A percentile compares a stretch with the other conserved stretches of the same genome.
phyloP scores from a whole-genome alignment of 1,140 invertebrate species.

The Chironomus tepperi region DNA sequence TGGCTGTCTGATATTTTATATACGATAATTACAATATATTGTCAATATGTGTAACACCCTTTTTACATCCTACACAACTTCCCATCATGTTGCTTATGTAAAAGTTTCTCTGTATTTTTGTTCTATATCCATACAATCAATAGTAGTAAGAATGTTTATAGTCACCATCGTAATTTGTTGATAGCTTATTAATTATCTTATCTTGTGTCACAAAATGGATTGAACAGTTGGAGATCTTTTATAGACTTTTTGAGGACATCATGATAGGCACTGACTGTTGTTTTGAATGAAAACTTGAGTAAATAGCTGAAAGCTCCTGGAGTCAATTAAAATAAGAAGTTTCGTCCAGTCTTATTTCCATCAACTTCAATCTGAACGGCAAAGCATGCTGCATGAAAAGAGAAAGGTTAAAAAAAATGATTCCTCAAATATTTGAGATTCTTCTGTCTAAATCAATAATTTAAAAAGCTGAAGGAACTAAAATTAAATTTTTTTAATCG shows the following conservation, averaged over 20 bases:
- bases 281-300: too few relatives aligned
- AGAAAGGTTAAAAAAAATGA: background rate
- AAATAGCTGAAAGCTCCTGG: too few relatives aligned
- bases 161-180: background rate
- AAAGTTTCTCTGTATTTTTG: background rate
- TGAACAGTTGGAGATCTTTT: too few relatives aligned
- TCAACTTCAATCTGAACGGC: too few relatives aligned
- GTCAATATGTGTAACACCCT: background rate
- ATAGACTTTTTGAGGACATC: too few relatives aligned
- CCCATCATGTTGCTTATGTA: background rate
- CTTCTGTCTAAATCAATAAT: background rate
- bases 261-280: too few relatives aligned
- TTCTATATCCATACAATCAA: background rate
- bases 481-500: background rate
- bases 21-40: slow-evolving; percentile 4
- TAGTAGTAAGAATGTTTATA: too few relatives aligned
- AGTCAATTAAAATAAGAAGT: too few relatives aligned
- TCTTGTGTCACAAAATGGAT: too few relatives aligned
- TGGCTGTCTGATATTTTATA: background rate
- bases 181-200: background rate
- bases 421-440: background rate
- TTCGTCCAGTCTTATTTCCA: too few relatives aligned
- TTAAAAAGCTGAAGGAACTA: background rate
- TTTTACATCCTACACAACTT: background rate
- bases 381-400: background rate